Evolutionary conservation across 2,888 invertebrate species (phyloP).

Genomic region (Salticus scenicus): DNA sequence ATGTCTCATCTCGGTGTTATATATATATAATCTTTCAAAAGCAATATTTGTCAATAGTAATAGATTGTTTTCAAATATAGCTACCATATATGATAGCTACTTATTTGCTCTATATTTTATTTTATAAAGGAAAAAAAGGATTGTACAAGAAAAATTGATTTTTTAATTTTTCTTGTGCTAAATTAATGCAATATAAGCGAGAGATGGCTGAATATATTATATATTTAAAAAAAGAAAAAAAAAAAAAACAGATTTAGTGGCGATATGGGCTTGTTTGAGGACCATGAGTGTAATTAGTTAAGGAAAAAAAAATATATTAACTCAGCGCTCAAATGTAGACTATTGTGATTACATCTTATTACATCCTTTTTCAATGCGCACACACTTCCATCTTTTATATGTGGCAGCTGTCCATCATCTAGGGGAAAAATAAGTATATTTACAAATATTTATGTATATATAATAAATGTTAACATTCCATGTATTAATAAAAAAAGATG

Average conservation of each 20-base stretch:
- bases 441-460: conserved; percentile 54
- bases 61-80: not conserved
- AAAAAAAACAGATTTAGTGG: not conserved
- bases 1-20: not conserved
- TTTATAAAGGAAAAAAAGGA: not conserved
- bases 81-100: not conserved
- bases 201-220: not conserved
- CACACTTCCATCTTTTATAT: conserved; percentile 68
- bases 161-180: not conserved
- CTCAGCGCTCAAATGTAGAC: conserved; percentile 63
- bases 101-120: conserved; percentile 10
- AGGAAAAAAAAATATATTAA: too few species aligned
- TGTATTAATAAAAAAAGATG: conserved; percentile 51
- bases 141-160: conserved; percentile 1
- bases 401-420: conserved; percentile 50
- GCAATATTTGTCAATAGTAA: conserved; percentile 6
- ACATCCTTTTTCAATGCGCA: conserved; percentile 67
- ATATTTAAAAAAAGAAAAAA: not conserved
- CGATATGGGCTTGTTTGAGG: conserved; percentile 46
- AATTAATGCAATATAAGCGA: not conserved
- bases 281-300: conserved; percentile 55
- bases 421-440: conserved; percentile 49
- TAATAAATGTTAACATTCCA: conserved; percentile 68
- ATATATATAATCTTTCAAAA: not conserved
- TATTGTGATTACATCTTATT: conserved; percentile 66